A percentile compares a stretch with the other conserved stretches of the same genome.
Conservation (phyloP, 2,888 invertebrate genomes). For the Acrocyrtus sp. region DNA sequence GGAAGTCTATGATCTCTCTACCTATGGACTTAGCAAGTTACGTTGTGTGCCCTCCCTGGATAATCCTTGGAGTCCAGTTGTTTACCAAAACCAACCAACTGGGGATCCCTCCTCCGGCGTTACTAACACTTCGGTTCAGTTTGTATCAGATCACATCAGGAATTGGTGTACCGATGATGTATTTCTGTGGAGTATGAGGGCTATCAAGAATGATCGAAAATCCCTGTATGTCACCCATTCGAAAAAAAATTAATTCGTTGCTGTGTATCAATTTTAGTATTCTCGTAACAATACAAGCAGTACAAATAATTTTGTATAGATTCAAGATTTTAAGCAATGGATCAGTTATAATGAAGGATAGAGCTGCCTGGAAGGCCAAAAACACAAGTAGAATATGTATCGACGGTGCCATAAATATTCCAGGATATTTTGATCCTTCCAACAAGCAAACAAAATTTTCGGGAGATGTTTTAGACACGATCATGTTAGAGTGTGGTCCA, state of each 20-base stretch:
- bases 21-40: conserved; percentile 26
- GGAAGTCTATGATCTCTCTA: conserved; percentile 40
- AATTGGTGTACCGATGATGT: conserved; percentile 29
- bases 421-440: conserved; percentile 7
- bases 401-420: conserved; percentile 47
- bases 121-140: neutral
- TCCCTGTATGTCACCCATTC: conserved; percentile 16
- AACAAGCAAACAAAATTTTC: conserved; percentile 11
- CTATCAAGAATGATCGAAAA: conserved; percentile 16
- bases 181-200: conserved; percentile 21
- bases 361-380: conserved; percentile 36
- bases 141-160: conserved; percentile 32
- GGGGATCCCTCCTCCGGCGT: too few relatives aligned
- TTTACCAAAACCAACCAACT: too few relatives aligned
- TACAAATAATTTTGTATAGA: conserved; percentile 3
- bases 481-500: conserved; percentile 46
- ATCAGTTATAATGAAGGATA: conserved; percentile 19
- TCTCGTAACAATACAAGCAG: neutral
- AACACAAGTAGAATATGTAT: conserved; percentile 38
- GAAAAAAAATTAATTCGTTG: too few relatives aligned
- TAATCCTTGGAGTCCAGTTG: conserved; percentile 25
- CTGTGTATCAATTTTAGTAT: too few relatives aligned
- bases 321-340: conserved; percentile 46
- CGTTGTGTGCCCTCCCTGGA: conserved; percentile 20
- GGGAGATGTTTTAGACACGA: conserved; percentile 32